Evolutionary conservation across 2,113 vertebrate species (phyloP), one percentile per base, ranked within the genome.

Genomic region (Tetraodon nigroviridis): DNA sequence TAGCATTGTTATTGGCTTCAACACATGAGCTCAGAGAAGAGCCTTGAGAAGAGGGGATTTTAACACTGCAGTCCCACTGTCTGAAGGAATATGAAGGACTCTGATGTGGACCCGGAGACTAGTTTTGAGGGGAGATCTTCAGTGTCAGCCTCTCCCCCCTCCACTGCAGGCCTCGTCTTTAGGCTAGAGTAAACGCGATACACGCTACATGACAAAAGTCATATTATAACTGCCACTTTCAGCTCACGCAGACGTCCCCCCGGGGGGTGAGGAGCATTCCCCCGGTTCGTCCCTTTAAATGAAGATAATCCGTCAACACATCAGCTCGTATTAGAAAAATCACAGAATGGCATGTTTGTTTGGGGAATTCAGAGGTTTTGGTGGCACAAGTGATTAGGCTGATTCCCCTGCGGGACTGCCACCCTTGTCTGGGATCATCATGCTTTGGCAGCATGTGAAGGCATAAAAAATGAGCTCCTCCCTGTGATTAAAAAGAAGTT

Each of bases 301-400:
- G 78, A 84, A 73, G 63, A 80, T 68, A 65, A 74, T 82, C 61
- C 82, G 78, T 82, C 82, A 87, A 71, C 74, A 80, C 64, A 82
- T 84, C 79, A 73, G 41, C 55, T 48, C 73, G 69, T 71, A 82
- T 82, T 84, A 84, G 64, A 76, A 66, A 12, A 70, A 76, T 78
- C 72, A 79, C 64, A 83, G 61, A 72, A 60, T 53, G 61, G 59
- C 63, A 22, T 70, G 73, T 82, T 80, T 79, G 77, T 81, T 72
- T 49, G 46, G 75, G 84, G 61, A 66, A 58, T 76, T 74, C 59
- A 73, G 73, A 75, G 71, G 21, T 73, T 72, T 67, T 71, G 66
- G 75, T 81, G 75, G 67, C 80, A 78, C 67, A 62, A 65, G 32
- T 65, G 76, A 86, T 87, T 84, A 86, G 74, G 61, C 67, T 76